Evolutionary conservation across 2,113 vertebrate species (phyloP).

Genomic region (Lepus europaeus): DNA sequence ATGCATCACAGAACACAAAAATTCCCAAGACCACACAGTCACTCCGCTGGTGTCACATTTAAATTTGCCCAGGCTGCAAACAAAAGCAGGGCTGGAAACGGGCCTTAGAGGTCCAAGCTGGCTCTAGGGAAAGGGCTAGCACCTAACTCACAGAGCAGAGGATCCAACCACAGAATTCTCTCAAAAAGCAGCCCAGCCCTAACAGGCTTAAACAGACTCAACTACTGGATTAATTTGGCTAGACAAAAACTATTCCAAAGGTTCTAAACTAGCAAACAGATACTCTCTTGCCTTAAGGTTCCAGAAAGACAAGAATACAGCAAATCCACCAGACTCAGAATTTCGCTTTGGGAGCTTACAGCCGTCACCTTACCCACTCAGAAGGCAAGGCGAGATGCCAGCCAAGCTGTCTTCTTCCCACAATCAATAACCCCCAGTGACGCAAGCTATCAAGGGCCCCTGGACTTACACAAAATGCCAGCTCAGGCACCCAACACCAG

Average conservation of each 20-base stretch:
- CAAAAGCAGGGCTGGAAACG: conserved; percentile 57
- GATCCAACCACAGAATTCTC: conserved; percentile 33
- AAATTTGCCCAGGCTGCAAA: conserved; percentile 43
- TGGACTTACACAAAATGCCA: conserved; percentile 77
- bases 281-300: conserved; percentile 37
- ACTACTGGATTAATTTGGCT: conserved; percentile 16
- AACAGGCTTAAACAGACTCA: background rate
- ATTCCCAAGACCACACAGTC: conserved; percentile 65
- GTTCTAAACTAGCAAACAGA: background rate
- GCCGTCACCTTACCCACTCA: conserved; percentile 21
- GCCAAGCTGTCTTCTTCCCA: conserved; percentile 80
- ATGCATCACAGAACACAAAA: conserved; percentile 67
- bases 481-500: conserved; percentile 70
- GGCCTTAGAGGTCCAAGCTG: background rate
- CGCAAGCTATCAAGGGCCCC: conserved; percentile 76
- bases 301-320: conserved; percentile 29
- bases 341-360: conserved; percentile 33
- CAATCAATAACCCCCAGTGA: conserved; percentile 83
- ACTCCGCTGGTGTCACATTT: conserved; percentile 46
- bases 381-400: conserved; percentile 75
- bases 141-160: conserved; percentile 8
- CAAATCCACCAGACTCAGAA: conserved; percentile 20
- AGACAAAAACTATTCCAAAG: conserved; percentile 34
- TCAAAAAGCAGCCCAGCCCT: conserved; percentile 15
- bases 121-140: conserved; percentile 12